Evolutionary conservation across 1,140 invertebrate genomes (phyloP).

Genomic region (Nasonia longicornis): DNA sequence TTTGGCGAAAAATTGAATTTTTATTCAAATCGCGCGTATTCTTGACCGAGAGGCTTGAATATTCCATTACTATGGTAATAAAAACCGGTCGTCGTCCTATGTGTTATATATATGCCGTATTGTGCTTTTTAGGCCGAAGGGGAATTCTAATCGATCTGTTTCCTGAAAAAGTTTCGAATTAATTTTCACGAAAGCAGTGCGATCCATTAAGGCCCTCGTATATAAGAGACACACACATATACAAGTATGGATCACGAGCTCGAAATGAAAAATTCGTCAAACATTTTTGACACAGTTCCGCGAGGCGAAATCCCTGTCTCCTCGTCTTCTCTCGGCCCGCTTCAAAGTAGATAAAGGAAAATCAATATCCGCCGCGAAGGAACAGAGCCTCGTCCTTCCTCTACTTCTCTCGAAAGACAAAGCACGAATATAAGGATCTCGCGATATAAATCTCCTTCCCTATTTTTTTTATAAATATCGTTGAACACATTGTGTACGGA

Average conservation of each 20-base stretch:
- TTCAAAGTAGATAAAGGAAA: slow-evolving; percentile 24
- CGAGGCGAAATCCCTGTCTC: neutral
- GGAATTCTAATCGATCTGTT: no score
- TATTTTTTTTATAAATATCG: neutral
- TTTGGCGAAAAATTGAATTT: slow-evolving; percentile 15
- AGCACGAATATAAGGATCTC: neutral
- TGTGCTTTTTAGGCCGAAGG: no score
- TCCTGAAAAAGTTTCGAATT: neutral
- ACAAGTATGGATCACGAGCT: no score
- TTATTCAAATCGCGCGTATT: neutral
- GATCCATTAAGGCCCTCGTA: neutral
- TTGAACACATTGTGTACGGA: no score
- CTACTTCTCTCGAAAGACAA: slow-evolving; percentile 1
- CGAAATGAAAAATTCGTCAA: slow-evolving; percentile 41
- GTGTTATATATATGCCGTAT: no score
- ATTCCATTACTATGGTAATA: slow-evolving; percentile 11
- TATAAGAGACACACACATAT: neutral
- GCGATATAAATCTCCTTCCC: slow-evolving; percentile 10
- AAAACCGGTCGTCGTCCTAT: neutral
- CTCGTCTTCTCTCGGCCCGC: neutral
- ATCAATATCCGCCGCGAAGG: slow-evolving; percentile 3
- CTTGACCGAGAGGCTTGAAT: neutral
- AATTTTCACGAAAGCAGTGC: neutral
- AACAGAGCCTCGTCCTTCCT: neutral
- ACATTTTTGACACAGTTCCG: slow-evolving; percentile 37